Evolutionary conservation across 2,113 vertebrate species (phyloP).

Genomic region (Meleagris gallopavo): DNA sequence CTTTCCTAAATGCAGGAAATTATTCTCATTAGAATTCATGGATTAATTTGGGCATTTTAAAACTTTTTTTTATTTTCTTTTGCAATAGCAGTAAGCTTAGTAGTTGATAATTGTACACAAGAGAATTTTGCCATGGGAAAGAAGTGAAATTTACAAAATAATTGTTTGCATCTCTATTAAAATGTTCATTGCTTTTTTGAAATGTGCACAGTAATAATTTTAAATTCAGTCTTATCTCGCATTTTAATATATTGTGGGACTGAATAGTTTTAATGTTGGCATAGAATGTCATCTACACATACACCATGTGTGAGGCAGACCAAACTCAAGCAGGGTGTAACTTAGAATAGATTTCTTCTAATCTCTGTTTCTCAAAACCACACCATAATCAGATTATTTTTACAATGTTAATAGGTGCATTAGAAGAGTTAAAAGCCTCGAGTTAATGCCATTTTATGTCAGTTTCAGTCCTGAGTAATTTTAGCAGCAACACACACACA

Average conservation of each 20-base stretch:
- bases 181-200: neutral
- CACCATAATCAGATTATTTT: neutral
- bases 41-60: neutral
- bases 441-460: neutral
- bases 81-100: neutral
- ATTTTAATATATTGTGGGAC: neutral
- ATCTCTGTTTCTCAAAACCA: neutral
- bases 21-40: neutral
- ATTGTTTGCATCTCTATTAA: neutral
- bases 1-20: conserved; percentile 49
- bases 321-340: neutral
- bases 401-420: neutral
- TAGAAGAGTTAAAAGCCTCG: neutral
- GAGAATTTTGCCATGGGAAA: conserved; percentile 47
- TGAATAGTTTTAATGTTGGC: neutral
- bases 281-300: neutral
- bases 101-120: neutral
- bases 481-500: neutral
- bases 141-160: conserved; percentile 7
- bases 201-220: neutral
- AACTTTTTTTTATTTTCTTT: neutral
- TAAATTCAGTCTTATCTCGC: neutral
- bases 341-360: neutral
- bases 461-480: neutral
- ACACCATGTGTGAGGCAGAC: neutral